Base-by-base conservation (phyloP, 2,888 invertebrate genomes). In the Pinctada fucata region DNA sequence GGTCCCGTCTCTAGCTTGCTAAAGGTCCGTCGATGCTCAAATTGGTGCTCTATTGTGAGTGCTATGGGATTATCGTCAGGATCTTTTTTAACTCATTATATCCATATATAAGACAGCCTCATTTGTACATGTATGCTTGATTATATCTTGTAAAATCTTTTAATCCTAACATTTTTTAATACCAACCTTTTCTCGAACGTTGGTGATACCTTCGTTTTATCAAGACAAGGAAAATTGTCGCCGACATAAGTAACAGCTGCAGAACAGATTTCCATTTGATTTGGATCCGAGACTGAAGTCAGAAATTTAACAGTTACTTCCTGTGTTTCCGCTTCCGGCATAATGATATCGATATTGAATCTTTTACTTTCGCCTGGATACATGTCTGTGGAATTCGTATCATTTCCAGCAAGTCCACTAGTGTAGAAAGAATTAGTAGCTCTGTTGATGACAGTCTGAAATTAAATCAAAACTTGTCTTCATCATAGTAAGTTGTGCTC, bases 211-310 rank as follows among this genome's bases (percentile, higher is more conserved):
- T 16, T 68, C 3, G 75, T 75, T 65, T 80, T 77, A 51, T 83
- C 80, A n/a, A 87, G 69, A 82, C 91, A 90, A 0, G 88, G 89
- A 5, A 90, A 75, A 81, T 90, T 90, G 5, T 76, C 82, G 2
- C 90, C 91, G 0, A 82, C 87, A 51, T 76, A 80, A 4, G 85
- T 72, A 3, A 90, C 77, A 3, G 86, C 85, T 10, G 88, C 84
- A 67, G 84, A 85, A 65, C 85, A 82, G 2, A 90, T 75, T 74
- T 90, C 88, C 73, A 91, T 76, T 45, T 83, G 82, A 1, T 83
- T 85, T 2, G 82, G 47, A 45, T 64, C 31, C 13, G 75, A 79
- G 0, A 88, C 84, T 0, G 89, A 84, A 3, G 84, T 75, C 45
- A 88, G 77, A 51, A 80, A 78, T 51, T 80, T 81, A 6, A 88